These are phyloP conservation scores for Sarcophaga variegata DNA, from an alignment of 2,888 invertebrate species.

Conservation along the genomic window DNA sequence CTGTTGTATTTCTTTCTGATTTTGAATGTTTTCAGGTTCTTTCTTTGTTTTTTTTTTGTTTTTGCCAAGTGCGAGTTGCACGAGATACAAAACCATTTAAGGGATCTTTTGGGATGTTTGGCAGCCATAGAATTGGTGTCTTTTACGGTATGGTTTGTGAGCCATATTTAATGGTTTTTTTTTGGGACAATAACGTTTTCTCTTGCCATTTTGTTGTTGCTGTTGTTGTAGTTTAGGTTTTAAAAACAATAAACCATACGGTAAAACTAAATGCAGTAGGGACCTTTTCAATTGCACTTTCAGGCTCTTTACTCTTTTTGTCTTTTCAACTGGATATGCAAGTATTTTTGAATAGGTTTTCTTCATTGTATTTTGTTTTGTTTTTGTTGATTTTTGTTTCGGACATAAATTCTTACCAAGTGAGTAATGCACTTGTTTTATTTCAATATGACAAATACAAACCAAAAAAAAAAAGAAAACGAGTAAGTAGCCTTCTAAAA, in stretches of 20 bases:
- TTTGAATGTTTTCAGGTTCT: background rate
- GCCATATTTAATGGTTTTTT: conserved; percentile 37
- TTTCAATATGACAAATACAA: background rate
- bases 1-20: background rate
- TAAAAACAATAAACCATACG: conserved; percentile 14
- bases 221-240: background rate
- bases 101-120: conserved; percentile 44
- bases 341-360: background rate
- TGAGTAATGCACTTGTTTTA: conserved; percentile 62
- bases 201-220: background rate
- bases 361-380: background rate
- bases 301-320: too few relatives aligned
- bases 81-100: conserved; percentile 45
- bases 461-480: too few relatives aligned
- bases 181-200: background rate
- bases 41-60: conserved; percentile 11
- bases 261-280: conserved; percentile 1
- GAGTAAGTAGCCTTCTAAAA: conserved; percentile 35
- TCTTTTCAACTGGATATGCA: too few relatives aligned
- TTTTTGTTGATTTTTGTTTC: conserved; percentile 26
- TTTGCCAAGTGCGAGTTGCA: conserved; percentile 1
- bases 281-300: conserved; percentile 40
- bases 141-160: conserved; percentile 24
- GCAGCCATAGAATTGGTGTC: conserved; percentile 47
- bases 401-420: conserved; percentile 39